A percentile compares a stretch with the other conserved stretches of the same genome.
Evolutionary conservation across 2,888 invertebrate species (phyloP).

Genomic region (Fissipunctia ypsillon): DNA sequence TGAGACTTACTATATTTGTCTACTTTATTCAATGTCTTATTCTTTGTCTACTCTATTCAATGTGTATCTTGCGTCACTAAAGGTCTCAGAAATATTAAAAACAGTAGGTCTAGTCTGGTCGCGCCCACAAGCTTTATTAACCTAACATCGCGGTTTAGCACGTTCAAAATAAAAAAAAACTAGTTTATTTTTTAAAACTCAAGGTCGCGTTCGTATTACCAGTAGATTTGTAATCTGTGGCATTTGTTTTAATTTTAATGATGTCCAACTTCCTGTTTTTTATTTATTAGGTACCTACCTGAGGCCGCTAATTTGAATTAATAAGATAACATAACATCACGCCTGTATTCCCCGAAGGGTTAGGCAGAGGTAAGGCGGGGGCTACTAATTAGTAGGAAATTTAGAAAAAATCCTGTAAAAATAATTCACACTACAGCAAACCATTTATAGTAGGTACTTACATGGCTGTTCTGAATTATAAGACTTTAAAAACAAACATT

Average conservation of each 20-base stretch:
- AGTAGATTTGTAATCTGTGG: constrained; percentile 49
- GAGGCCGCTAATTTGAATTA: too few relatives aligned
- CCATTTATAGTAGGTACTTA: not conserved
- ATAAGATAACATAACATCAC: too few relatives aligned
- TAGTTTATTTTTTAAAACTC: constrained; percentile 72
- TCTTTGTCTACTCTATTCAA: too few relatives aligned
- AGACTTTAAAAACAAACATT: not conserved
- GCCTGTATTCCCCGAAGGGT: too few relatives aligned
- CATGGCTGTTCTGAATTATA: not conserved
- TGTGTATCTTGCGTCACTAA: too few relatives aligned
- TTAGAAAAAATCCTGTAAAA: too few relatives aligned
- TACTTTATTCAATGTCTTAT: too few relatives aligned
- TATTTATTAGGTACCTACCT: too few relatives aligned
- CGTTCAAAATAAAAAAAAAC: constrained; percentile 75
- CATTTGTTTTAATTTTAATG: not conserved
- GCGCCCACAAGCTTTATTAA: constrained; percentile 39
- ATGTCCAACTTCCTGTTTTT: constrained; percentile 2
- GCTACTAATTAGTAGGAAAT: too few relatives aligned
- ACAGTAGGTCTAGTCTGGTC: constrained; percentile 40
- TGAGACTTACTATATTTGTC: not conserved
- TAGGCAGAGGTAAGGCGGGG: too few relatives aligned
- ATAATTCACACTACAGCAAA: too few relatives aligned
- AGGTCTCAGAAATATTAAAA: too few relatives aligned
- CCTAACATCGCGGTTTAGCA: constrained; percentile 64
- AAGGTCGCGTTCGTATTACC: constrained; percentile 68